Base-by-base conservation (phyloP, 2,888 invertebrate genomes). In the Ganaspis brasiliensis region DNA sequence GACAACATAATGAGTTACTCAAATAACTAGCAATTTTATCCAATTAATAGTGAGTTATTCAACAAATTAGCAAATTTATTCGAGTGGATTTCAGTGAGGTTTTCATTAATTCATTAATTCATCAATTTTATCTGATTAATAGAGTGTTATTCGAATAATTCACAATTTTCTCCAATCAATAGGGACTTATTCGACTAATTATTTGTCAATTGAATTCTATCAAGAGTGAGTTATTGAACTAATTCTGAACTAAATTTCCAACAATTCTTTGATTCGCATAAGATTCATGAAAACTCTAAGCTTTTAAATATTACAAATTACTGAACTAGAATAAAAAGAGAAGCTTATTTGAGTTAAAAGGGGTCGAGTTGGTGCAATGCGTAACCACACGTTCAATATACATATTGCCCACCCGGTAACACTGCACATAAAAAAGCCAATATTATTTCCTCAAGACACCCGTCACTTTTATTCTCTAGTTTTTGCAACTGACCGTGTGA, bases 321-420 rank as follows among this genome's bases (percentile, higher is more conserved):
- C 67, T 67, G 67, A 8, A 67, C 9, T 67, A 5, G 24, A 45
- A 67, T 45, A n/a, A 24, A 67, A 67, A 67, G 67, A 40, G 24
- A 67, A 67, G 67, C 67, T 67, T 40, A 63, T 77, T 80, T 71
- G 55, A 79, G 76, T 81, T 73, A 75, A 78, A n/a, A 81, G 82
- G 78, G 45, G 70, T 79, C 80, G 72, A 79, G 76, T 63, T 75
- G 76, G 55, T 56, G 59, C 61, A 72, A 76, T 77, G 74, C 70
- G 71, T 73, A 75, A 57, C 52, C 59, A 72, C 73, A 72, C 59
- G 75, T 57, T 35, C 37, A 63, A 49, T 76, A 72, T 67, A 45
- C 63, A 71, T 61, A 72, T 73, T 73, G 40, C 37, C n/a, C 52
- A 19, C 19, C 31, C 10, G 63, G 70, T 37, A 19, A 57, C 63